Base-by-base conservation (phyloP, 2,888 invertebrate genomes). In the Eilema caniola region DNA sequence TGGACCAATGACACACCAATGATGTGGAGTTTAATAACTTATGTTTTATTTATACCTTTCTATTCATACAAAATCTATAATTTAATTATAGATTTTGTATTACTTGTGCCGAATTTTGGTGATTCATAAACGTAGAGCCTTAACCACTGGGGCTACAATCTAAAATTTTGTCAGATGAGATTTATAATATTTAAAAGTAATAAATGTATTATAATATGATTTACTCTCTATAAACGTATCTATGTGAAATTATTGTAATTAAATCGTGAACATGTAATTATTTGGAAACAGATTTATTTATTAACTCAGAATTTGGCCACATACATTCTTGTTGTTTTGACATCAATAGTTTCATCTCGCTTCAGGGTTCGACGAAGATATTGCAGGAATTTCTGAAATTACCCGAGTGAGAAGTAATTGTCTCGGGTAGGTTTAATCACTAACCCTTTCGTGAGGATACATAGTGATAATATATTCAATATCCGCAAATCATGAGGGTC, bases 401-500 rank as follows among this genome's bases (percentile, higher is more conserved):
- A 85, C 81, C 82, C 86, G 85, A 89, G 85, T 84, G 88, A 83
- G 84, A 83, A 83, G 84, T 84, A 85, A 86, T 87, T 88, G 83
- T 86, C 84, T 85, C 81, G 85, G 86, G 86, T 85, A 82, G 89
- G 87, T 86, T 89, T 90, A 92, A 92, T 92, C 90, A 89, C 86
- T 85, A 83, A 89, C 91, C 89, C 88, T 88, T 87, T 85, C 79
- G 80, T 85, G 83, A 83, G 83, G 84, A 82, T 88, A 84, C 84
- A 86, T 90, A 89, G 87, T 89, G 86, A 88, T 90, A 89, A 89
- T 90, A 91, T 89, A 93, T 92, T 91, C 88, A 91, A 91, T 91
- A 91, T 87, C 85, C 89, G 85, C 86, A 89, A 90, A 92, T 91
- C 89, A 89, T 87, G 86, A 84, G 82, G 66, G 66, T 66, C 53